Base-by-base conservation (phyloP, 2,113 vertebrate genomes). In the Merops nubicus region DNA sequence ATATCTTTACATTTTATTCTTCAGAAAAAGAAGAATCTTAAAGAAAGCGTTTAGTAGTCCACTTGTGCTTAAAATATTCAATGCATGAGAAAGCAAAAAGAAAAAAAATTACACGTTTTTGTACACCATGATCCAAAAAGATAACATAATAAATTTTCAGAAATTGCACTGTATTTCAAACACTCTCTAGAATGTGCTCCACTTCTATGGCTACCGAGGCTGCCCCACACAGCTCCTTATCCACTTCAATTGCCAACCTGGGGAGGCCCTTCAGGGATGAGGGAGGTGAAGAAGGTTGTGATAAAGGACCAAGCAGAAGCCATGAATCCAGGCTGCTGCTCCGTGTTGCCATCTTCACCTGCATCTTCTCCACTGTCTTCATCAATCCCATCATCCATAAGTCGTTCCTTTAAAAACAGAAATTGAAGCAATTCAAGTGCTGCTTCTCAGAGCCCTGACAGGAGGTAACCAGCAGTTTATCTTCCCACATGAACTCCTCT, bases 301-400 rank as follows among this genome's bases (percentile, higher is more conserved):
- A 99, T 98, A 91, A 99, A 99, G 8, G 99, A 99, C 99, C 99
- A 99, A 5, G 99, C 99, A 72, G 99, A 99, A 47, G 99, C 99
- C 96, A 99, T 97, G 94, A 99, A 98, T 65, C 99, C 99, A 19
- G 98, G 97, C 69, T 99, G 98, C 6, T 98, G 98, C 45, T 91
- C 91, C 19, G 95, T 97, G 85, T 97, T 98, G 16, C 96, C 97
- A 45, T 98, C 99, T 51, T 99, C 99, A 5, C 95, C 98, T 14
- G 95, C 96, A 73, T 99, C 99, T 95, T 99, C 99, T 54, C 98
- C 98, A 0, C 97, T 98, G 64, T 99, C 99, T 10, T 99, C 99
- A 63, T 99, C 99, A 9, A 99, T 97, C 36, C 98, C 99, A 6
- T 99, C 99, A 20, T 99, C 99, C 97, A 98, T 99, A 38, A 97